Conservation (phyloP, 1,140 invertebrate genomes). For the Drosophila nikananu region DNA sequence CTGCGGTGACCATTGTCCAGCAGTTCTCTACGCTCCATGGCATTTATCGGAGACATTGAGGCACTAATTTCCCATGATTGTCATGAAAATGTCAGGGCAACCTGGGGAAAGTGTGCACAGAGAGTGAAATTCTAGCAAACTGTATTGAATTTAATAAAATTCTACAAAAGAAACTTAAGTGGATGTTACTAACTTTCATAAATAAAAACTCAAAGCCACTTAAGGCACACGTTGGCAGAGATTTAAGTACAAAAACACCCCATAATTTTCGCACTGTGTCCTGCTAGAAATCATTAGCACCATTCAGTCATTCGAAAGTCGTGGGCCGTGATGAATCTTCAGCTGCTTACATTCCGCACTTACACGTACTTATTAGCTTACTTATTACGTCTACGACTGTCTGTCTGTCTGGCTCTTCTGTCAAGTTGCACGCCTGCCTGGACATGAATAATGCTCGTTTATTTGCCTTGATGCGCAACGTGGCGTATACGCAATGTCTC, state of each 20-base stretch:
- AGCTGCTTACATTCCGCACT: slow-evolving; percentile 52
- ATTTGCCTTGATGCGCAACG: slow-evolving; percentile 71
- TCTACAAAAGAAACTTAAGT: background rate
- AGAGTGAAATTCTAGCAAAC: background rate
- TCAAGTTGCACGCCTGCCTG: slow-evolving; percentile 68
- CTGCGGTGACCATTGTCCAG: slow-evolving; percentile 33
- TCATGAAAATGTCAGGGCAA: slow-evolving; percentile 41
- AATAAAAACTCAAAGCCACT: background rate
- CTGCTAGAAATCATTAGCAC: slow-evolving; percentile 42
- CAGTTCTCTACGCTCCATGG: slow-evolving; percentile 3
- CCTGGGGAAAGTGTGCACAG: background rate
- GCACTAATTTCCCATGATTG: slow-evolving; percentile 64
- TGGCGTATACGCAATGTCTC: slow-evolving; percentile 73
- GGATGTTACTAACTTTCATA: background rate
- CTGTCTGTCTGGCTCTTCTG: background rate
- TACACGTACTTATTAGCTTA: slow-evolving; percentile 57
- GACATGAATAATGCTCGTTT: slow-evolving; percentile 70
- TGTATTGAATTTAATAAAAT: background rate
- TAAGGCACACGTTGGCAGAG: background rate
- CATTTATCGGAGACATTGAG: slow-evolving; percentile 18
- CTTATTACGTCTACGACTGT: slow-evolving; percentile 14
- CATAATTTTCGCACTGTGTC: background rate
- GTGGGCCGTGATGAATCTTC: slow-evolving; percentile 7
- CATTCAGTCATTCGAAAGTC: slow-evolving; percentile 29
- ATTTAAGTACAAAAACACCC: background rate